Base-by-base conservation (phyloP, 2,797 vertebrate species). In the Toxotes lorentzi region DNA sequence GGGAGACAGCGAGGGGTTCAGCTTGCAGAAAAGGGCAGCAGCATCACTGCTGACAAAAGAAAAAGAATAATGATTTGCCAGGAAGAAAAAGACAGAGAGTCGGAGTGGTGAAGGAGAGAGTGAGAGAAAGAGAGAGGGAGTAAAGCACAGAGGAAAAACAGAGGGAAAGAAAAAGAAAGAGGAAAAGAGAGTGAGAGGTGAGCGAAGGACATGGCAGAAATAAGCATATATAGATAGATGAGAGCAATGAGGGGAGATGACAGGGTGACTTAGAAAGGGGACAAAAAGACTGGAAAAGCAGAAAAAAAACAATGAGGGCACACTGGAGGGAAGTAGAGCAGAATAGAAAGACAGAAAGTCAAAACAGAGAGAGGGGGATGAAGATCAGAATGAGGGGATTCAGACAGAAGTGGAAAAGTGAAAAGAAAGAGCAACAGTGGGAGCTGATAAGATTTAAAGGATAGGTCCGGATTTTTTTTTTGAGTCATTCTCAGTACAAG, bases 201-300 rank as follows among this genome's bases (percentile, higher is more conserved):
- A 88, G 87, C 70, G 83, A 91, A 92, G 91, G 89, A 89, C 86
- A 45, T 54, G 65, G 85, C 72, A 86, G 89, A 88, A 88, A 91
- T 85, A 92, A 88, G 81, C 89, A 90, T 87, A 87, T 86, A 84
- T 80, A 91, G 90, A 93, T 82, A 90, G 90, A 93, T 91, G 89
- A 84, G 83, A 82, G 74, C 83, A 79, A 87, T 79, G 86, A 87
- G 73, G 79, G 67, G 76, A 82, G 77, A 91, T 91, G 92, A 92
- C 90, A 91, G 89, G 88, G 90, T 92, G 90, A 92, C 89, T 91
- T 87, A 85, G 86, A 82, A 79, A 79, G 57, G 59, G 64, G 73
- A 57, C 41, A 73, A 68, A 83, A 65, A 76, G 68, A 84, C 41
- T 34, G 68, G 83, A 76, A 76, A 66, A 65, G 65, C 48, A 74